Conservation (phyloP, 2,797 vertebrate species). For the Fistularia commersonii region DNA sequence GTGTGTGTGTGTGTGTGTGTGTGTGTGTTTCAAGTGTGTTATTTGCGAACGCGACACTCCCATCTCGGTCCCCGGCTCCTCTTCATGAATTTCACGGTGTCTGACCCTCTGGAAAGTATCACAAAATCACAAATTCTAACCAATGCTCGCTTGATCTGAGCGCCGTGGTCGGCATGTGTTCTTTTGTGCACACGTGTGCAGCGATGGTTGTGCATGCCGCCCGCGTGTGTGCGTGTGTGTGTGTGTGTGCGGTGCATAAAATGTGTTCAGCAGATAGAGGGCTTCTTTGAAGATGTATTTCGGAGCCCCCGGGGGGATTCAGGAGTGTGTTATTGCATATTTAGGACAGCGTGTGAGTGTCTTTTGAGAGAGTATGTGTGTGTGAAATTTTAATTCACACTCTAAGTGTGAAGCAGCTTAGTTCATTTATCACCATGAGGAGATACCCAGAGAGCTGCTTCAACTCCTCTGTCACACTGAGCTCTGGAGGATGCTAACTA, state of each 20-base stretch:
- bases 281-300: slow-evolving; percentile 63
- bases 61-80: slow-evolving; percentile 26
- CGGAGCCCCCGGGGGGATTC: slow-evolving; percentile 47
- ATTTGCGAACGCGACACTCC: slow-evolving; percentile 25
- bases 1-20: no score
- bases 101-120: slow-evolving; percentile 42
- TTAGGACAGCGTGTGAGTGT: slow-evolving; percentile 59
- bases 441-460: slow-evolving; percentile 51
- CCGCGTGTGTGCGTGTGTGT: slow-evolving; percentile 13
- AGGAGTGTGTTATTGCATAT: slow-evolving; percentile 64
- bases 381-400: slow-evolving; percentile 74
- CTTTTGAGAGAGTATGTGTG: slow-evolving; percentile 54
- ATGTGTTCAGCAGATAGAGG: slow-evolving; percentile 60
- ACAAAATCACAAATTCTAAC: slow-evolving; percentile 32
- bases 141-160: slow-evolving; percentile 43
- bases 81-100: slow-evolving; percentile 42
- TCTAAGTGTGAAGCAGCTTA: slow-evolving; percentile 58
- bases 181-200: slow-evolving; percentile 24
- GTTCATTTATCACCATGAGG: slow-evolving; percentile 56
- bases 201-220: slow-evolving; percentile 5
- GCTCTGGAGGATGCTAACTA: slow-evolving; percentile 41
- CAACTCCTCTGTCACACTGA: slow-evolving; percentile 42
- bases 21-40: slow-evolving; percentile 22
- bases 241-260: slow-evolving; percentile 27
- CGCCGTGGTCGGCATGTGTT: slow-evolving; percentile 25